These are phyloP conservation scores for Phengaris arion DNA, from an alignment of 2,888 invertebrate genomes.

Conservation along the genomic window DNA sequence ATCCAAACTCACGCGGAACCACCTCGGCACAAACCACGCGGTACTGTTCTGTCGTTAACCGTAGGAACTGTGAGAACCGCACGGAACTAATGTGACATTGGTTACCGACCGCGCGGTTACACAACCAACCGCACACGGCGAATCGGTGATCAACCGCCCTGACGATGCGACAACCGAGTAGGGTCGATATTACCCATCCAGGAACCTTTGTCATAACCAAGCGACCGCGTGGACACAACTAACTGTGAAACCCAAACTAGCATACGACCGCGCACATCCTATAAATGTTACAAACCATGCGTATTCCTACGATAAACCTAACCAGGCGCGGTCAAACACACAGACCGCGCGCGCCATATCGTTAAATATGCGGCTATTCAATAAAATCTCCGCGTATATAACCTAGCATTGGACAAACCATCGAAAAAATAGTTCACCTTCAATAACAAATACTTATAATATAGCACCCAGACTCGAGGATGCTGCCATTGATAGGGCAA, in stretches of 20 bases:
- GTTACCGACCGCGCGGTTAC: neutral
- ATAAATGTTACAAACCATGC: conserved; percentile 40
- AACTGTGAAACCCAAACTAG: too few species aligned
- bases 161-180: neutral
- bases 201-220: neutral
- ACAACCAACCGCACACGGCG: neutral
- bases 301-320: conserved; percentile 42
- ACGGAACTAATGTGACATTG: neutral
- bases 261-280: conserved; percentile 23
- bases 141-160: neutral
- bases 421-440: conserved; percentile 55
- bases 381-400: conserved; percentile 76
- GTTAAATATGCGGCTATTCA: conserved; percentile 71
- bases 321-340: neutral
- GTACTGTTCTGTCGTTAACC: conserved; percentile 12
- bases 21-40: neutral
- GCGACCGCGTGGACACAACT: neutral
- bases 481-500: neutral
- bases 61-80: neutral
- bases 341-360: conserved; percentile 45
- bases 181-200: neutral
- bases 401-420: conserved; percentile 65
- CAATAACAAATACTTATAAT: conserved; percentile 43
- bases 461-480: conserved; percentile 35
- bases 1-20: conserved; percentile 1